Evolutionary conservation across 2,113 vertebrate genomes (phyloP), one percentile per base, ranked within the genome.

Genomic region (Gadus macrocephalus): DNA sequence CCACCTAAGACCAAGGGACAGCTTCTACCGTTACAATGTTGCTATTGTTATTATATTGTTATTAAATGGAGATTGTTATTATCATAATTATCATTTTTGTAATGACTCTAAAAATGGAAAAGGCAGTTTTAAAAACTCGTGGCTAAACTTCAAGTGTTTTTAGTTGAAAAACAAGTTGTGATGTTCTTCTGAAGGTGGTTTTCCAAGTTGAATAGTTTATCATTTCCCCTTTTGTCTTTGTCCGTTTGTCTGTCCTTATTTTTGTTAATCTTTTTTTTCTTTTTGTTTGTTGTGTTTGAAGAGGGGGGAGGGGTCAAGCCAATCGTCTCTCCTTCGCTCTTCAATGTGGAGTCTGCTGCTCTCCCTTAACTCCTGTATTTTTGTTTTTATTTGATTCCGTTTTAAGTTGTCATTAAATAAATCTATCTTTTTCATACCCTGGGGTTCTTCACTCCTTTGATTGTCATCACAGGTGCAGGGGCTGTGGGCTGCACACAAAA

Each of bases 361-460:
- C 91, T 92, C 91, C 90, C 89, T 94, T 78, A 75, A 80, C 88
- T 92, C 90, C 88, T 93, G 92, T 62, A 75, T 91, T 93, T 93
- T 94, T 93, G 89, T 93, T 94, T 91, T 73, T 64, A 25, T 25
- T 93, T 93, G 93, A 94, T 93, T 95, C 93, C 92, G 94, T 97
- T 94, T 94, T 95, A 85, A 93, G 96, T 96, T 96, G 95, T 94
- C 95, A 96, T 98, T 95, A 94, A 97, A 98, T 96, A 96, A 98
- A 98, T 95, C 92, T 95, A 96, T 95, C 92, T 95, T 96, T 96
- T 96, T 94, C 95, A 95, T 96, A 96, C 86, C 83, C 87, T 81
- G 77, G 88, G 78, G 78, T 84, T 20, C 55, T 12, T 62, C 68
- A 65, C 65, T 5, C 42, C 42, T 49, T 49, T 49, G 42, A 49